phyloP scores from a whole-genome alignment of 2,888 invertebrate genomes.

The Linyphia triangularis region DNA sequence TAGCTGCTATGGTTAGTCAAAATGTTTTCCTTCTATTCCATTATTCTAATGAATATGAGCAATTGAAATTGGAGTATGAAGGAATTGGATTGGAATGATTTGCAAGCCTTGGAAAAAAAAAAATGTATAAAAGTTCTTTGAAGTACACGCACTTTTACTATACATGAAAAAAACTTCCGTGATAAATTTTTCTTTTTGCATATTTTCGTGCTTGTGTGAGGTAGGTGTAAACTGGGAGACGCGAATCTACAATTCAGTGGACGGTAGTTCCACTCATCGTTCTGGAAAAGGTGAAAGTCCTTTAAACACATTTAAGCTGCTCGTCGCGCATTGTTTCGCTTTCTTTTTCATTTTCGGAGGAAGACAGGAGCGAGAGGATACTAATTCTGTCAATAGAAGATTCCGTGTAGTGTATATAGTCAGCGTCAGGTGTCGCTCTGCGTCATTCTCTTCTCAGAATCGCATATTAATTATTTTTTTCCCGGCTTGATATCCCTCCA shows the following conservation, averaged over 20 bases:
- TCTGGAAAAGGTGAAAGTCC: constrained; percentile 32
- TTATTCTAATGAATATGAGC: too few relatives aligned
- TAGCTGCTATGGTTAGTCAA: too few relatives aligned
- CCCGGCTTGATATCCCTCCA: background rate
- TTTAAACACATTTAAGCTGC: constrained; percentile 44
- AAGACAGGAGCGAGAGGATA: background rate
- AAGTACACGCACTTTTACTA: background rate
- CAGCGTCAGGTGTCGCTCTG: background rate
- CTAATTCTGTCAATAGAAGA: background rate
- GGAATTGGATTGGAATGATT: too few relatives aligned
- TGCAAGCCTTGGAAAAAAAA: too few relatives aligned
- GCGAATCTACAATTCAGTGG: constrained; percentile 62
- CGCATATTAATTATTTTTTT: background rate
- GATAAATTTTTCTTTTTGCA: background rate
- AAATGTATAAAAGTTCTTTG: too few relatives aligned
- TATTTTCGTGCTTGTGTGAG: background rate
- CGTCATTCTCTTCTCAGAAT: background rate
- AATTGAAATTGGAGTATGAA: too few relatives aligned
- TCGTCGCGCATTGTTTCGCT: constrained; percentile 47
- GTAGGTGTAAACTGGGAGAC: background rate
- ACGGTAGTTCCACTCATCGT: constrained; percentile 59
- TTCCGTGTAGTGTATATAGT: background rate
- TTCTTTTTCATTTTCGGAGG: background rate
- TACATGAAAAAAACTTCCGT: background rate
- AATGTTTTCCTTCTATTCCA: too few relatives aligned